These are phyloP conservation scores for Plebejus argus DNA, from an alignment of 2,888 invertebrate species.

Conservation along the genomic window DNA sequence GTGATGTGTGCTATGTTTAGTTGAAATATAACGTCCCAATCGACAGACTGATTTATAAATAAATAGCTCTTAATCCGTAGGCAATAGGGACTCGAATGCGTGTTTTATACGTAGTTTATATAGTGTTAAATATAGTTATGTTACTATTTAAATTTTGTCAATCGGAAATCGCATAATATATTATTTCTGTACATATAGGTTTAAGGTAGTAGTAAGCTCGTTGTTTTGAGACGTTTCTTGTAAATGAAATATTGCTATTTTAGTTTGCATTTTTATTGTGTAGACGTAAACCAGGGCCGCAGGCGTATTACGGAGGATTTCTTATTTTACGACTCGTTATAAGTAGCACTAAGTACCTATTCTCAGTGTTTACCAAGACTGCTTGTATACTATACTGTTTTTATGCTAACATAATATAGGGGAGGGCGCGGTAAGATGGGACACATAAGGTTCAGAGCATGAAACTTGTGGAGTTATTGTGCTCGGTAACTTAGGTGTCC, in stretches of 20 bases:
- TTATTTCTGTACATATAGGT: constrained; percentile 78
- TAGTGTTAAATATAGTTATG: constrained; percentile 74
- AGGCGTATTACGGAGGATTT: constrained; percentile 69
- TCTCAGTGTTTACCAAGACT: constrained; percentile 81
- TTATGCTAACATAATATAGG: constrained; percentile 60
- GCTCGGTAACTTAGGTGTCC: not conserved
- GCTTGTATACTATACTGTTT: constrained; percentile 78
- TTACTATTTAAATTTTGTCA: constrained; percentile 75
- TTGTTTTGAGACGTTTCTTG: constrained; percentile 78
- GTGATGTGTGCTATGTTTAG: constrained; percentile 74
- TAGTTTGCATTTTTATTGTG: constrained; percentile 78
- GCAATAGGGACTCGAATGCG: constrained; percentile 77
- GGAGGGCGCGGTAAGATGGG: not conserved
- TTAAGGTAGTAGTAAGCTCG: constrained; percentile 57
- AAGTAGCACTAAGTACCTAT: constrained; percentile 77
- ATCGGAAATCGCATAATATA: constrained; percentile 77
- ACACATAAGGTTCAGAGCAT: not conserved
- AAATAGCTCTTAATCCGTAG: constrained; percentile 70
- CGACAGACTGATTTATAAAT: constrained; percentile 79
- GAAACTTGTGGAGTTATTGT: not conserved
- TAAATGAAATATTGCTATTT: constrained; percentile 78
- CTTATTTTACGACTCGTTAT: constrained; percentile 71
- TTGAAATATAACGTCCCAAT: constrained; percentile 80
- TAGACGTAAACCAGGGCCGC: constrained; percentile 67
- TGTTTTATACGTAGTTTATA: constrained; percentile 79